Percentiles rank a stretch among this genome's conserved stretches.
Conservation (phyloP, 2,797 vertebrate species). For the Danio aesculapii region DNA sequence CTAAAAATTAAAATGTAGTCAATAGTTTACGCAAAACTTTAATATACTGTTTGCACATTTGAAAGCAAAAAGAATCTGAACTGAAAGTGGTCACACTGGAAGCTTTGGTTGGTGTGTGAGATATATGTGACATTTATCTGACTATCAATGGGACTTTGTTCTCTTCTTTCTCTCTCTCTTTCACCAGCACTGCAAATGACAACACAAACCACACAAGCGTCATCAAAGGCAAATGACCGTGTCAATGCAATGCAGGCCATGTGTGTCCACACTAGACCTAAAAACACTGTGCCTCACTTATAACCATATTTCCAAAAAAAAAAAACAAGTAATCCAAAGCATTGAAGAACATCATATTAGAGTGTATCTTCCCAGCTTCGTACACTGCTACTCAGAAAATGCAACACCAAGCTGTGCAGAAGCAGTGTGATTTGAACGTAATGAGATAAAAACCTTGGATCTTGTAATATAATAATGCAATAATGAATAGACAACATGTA, state of each 20-base stretch:
- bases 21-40: too few relatives aligned
- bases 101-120: not conserved
- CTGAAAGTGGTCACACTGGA: not conserved
- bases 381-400: not conserved
- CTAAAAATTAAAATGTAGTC: too few relatives aligned
- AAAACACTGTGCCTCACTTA: not conserved
- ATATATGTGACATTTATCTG: slow-evolving; percentile 46
- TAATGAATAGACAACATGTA: not conserved
- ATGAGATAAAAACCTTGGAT: not conserved
- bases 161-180: slow-evolving; percentile 1
- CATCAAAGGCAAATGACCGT: slow-evolving; percentile 16
- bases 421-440: slow-evolving; percentile 1
- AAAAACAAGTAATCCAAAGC: not conserved
- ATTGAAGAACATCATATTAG: not conserved
- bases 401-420: not conserved
- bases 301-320: not conserved
- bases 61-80: not conserved
- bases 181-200: slow-evolving; percentile 34
- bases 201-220: slow-evolving; percentile 7
- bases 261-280: not conserved
- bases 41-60: too few relatives aligned
- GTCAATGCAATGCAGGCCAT: not conserved
- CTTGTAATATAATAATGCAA: not conserved
- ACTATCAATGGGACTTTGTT: slow-evolving; percentile 50
- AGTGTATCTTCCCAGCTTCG: not conserved